phyloP scores from a whole-genome alignment of 2,888 invertebrate species.

The Myopa tessellatipennis region DNA sequence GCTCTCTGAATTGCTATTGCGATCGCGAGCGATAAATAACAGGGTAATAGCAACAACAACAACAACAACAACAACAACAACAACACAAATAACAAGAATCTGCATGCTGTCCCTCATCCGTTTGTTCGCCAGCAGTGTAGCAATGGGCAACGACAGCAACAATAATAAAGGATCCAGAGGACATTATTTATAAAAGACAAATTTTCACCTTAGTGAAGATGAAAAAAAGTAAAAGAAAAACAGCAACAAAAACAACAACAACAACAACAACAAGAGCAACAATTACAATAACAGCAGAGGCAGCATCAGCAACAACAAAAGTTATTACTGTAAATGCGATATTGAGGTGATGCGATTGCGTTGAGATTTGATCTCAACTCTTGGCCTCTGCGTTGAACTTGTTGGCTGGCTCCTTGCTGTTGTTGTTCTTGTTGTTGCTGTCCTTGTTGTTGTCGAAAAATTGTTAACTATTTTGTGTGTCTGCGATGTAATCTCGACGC shows the following conservation, averaged over 20 bases:
- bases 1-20: constrained; percentile 9
- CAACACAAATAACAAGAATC: neutral
- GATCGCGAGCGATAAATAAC: constrained; percentile 34
- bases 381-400: constrained; percentile 34
- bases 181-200: constrained; percentile 30
- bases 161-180: constrained; percentile 4
- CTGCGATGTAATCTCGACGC: constrained; percentile 23
- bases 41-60: constrained; percentile 14
- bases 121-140: neutral
- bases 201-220: constrained; percentile 26
- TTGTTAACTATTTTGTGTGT: constrained; percentile 42
- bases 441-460: constrained; percentile 32
- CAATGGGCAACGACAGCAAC: neutral
- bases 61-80: neutral
- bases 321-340: constrained; percentile 30
- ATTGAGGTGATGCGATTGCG: constrained; percentile 36
- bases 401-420: constrained; percentile 4
- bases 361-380: constrained; percentile 38
- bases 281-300: neutral
- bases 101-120: neutral
- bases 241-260: no score
- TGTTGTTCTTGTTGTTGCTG: constrained; percentile 17
- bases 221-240: no score
- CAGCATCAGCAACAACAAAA: constrained; percentile 25
- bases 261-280: neutral